Evolutionary conservation across 1,140 invertebrate species (phyloP), one percentile per base, ranked within the genome.

Genomic region (Vanessa tameamea): DNA sequence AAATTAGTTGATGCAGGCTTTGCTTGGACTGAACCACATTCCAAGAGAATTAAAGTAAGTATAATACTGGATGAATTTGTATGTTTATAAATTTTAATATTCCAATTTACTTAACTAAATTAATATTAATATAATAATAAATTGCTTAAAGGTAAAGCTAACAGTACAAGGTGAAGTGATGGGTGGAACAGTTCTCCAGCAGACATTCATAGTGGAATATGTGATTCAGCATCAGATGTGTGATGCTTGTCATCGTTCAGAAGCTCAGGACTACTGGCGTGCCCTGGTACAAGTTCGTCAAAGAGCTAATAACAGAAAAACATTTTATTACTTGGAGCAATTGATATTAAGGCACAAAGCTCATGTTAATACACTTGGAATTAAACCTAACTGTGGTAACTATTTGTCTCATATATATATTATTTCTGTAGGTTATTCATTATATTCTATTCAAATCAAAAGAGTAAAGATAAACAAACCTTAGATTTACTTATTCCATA

Each of bases 11-110:
- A 99, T 95, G 99, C 99, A 65, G 96, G 96, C 8, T 99, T 99
- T 94, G 95, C 99, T 5, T 99, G 99, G 99, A 99, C 99, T 47
- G 99, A 99, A 87, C 98, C 99, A 70, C 99, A 99, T 94, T 99
- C 99, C 0, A 99, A 98, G 92, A 95, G 99, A 74, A 95, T 99
- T 37, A 99, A 99, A 94, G 96, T 98, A 73, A 72, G 57, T 75
- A 31, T 57, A 15, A 20, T 15, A 55, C 9, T 20, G n/a, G 5
- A 20, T 20, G 9, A 20, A 15, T 12, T 20, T 20, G 20, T 1
- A 23, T 55, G 6, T 15, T 53, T 15, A 53, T 15, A 53, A n/a
- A n/a, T n/a, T 51, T 15, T 12, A 14, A 51, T 51, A 20, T 14
- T 12, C 12, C 11, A 51, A 51, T 51, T n/a, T n/a, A 15, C n/a